Evolutionary conservation across 2,113 vertebrate genomes (phyloP), one percentile per base, ranked within the genome.

Genomic region (Rhinolophus ferrumequinum): DNA sequence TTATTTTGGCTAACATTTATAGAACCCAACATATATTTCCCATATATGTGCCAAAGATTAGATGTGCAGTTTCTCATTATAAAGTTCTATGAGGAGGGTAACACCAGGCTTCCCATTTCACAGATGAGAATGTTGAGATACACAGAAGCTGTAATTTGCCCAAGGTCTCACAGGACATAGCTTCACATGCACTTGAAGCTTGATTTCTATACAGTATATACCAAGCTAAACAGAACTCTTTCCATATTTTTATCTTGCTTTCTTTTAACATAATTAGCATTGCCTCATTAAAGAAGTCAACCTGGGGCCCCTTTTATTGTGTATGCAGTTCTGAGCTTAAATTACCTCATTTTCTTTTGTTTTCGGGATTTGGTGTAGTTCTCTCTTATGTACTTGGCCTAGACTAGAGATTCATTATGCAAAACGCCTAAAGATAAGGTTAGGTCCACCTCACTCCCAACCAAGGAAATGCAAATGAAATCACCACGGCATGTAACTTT

Each of bases 181-280:
- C 38, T 93, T 38, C 22, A 54, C n/a, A 52, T 13, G 66, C 38
- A 30, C 16, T 1, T 12, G 15, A 64, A 76, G 10, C 44, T 33
- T 30, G 4, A 75, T 76, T 95, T 93, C 81, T 72, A 62, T 28
- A 52, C 19, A 69, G 41, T 72, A 41, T 30, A 54, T 26, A 35
- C 75, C 6, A 66, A 52, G n/a, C 18, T 56, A 73, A 72, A 18
- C 3, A 41, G 38, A 79, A 33, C 50, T 2, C 41, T 69, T 92
- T 60, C 47, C 2, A 18, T 24, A 16, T 38, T 76, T 76, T 60
- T 35, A 38, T 72, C 22, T 87, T 62, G 80, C 13, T 89, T 10
- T 62, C 41, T 90, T 87, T 92, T 56, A 88, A 79, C 24, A 88
- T 24, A 90, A 83, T 58, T 84, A 88, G 24, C 14, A 90, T 13